These are phyloP conservation scores for Calypte anna DNA, from an alignment of 2,113 vertebrate genomes.

Conservation along the genomic window DNA sequence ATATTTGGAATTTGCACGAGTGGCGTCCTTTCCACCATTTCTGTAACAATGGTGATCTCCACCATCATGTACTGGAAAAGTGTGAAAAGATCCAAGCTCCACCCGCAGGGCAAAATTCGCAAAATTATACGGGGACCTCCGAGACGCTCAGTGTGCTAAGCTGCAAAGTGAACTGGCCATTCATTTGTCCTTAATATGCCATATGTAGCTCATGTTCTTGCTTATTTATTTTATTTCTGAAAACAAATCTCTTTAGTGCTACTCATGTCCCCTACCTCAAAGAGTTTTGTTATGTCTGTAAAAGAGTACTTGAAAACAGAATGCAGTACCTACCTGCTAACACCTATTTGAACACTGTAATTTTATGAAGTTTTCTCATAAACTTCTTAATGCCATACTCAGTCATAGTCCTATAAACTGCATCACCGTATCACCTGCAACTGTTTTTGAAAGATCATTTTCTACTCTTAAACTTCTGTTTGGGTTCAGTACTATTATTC, in stretches of 20 bases:
- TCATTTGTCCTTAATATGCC: conserved; percentile 73
- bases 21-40: conserved; percentile 81
- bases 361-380: background rate
- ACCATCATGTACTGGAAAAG: conserved; percentile 85
- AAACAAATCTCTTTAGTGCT: conserved; percentile 46
- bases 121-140: conserved; percentile 83
- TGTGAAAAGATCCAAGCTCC: conserved; percentile 86
- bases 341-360: background rate
- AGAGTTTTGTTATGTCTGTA: conserved; percentile 84
- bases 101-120: conserved; percentile 85
- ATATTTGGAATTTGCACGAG: conserved; percentile 87
- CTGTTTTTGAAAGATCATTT: background rate
- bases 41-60: conserved; percentile 87
- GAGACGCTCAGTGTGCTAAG: conserved; percentile 69
- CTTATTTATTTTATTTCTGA: conserved; percentile 1
- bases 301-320: conserved; percentile 89
- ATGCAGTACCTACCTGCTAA: background rate
- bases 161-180: conserved; percentile 62
- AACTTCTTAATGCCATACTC: background rate
- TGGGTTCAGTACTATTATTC: background rate
- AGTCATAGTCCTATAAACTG: background rate
- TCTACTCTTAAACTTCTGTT: background rate
- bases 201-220: conserved; percentile 24
- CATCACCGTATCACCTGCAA: background rate
- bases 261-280: conserved; percentile 48